A percentile compares a stretch with the other conserved stretches of the same genome.
Conservation (phyloP, 2,113 vertebrate genomes). For the Furnarius figulus region DNA sequence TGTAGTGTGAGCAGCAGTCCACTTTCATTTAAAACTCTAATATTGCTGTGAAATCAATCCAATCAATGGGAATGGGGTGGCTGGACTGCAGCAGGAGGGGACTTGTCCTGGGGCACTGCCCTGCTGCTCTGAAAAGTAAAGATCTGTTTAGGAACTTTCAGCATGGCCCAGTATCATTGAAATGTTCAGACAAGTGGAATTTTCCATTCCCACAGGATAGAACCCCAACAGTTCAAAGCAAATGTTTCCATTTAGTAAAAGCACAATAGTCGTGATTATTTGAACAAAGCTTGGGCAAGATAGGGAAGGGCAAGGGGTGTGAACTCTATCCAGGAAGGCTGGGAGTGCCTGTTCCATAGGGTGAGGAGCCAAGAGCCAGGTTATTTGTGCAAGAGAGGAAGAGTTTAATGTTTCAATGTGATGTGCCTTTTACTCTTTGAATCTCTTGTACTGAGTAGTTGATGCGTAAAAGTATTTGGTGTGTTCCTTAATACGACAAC, state of each 20-base stretch:
- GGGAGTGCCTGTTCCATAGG: not conserved
- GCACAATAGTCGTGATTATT: not conserved
- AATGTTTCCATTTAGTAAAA: not conserved
- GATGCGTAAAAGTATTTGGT: not conserved
- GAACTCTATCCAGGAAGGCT: not conserved
- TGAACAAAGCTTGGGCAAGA: not conserved
- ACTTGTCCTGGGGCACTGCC: not conserved
- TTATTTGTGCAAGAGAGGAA: not conserved
- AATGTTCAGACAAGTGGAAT: not conserved
- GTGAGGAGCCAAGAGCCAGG: not conserved
- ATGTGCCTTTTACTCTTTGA: not conserved
- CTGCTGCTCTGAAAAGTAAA: not conserved
- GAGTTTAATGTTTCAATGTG: not conserved
- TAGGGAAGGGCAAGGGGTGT: not conserved
- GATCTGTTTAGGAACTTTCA: not conserved
- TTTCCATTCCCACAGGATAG: not conserved
- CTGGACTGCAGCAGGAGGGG: not conserved
- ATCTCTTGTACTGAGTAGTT: not conserved
- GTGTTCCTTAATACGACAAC: not conserved
- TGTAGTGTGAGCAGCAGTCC: not conserved
- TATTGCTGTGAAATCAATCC: not conserved
- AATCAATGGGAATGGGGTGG: not conserved
- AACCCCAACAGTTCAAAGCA: not conserved
- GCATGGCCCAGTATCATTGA: not conserved
- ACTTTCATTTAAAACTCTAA: not conserved